Percentiles rank a stretch among this genome's conserved stretches.
Conservation (phyloP, 2,888 invertebrate genomes). For the Dermolepida albohirtum region DNA sequence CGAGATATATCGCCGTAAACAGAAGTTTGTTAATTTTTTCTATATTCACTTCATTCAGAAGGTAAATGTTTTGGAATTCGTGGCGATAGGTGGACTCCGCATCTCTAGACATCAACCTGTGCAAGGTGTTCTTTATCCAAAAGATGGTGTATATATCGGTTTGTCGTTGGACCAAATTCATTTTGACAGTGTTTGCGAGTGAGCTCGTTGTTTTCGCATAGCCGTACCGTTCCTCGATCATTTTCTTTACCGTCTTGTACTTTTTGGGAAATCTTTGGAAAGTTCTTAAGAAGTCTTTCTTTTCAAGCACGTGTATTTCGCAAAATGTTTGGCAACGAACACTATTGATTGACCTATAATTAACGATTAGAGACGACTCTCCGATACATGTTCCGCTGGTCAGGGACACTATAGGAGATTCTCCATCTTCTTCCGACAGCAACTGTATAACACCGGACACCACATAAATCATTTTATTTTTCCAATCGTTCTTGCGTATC, state of each 20-base stretch:
- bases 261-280: constrained; percentile 31
- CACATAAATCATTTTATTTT: constrained; percentile 67
- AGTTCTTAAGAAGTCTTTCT: constrained; percentile 35
- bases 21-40: constrained; percentile 40
- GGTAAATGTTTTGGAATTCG: constrained; percentile 47
- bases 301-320: constrained; percentile 37
- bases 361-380: constrained; percentile 65
- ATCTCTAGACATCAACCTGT: constrained; percentile 47
- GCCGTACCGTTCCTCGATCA: constrained; percentile 37
- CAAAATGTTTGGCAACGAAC: constrained; percentile 42
- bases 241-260: constrained; percentile 20
- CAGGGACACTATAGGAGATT: constrained; percentile 70
- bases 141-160: constrained; percentile 43
- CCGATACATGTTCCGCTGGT: constrained; percentile 68
- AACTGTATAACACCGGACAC: constrained; percentile 68
- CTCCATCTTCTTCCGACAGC: constrained; percentile 68
- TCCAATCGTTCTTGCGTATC: constrained; percentile 68
- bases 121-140: constrained; percentile 48
- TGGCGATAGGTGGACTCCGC: constrained; percentile 41
- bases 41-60: constrained; percentile 44
- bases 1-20: constrained; percentile 46
- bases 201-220: constrained; percentile 37
- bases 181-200: constrained; percentile 22
- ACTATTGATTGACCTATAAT: constrained; percentile 37
- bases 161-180: constrained; percentile 17